Percentiles rank a stretch among this genome's conserved stretches.
Conservation (phyloP, 2,113 vertebrate genomes). For the Eira barbara region DNA sequence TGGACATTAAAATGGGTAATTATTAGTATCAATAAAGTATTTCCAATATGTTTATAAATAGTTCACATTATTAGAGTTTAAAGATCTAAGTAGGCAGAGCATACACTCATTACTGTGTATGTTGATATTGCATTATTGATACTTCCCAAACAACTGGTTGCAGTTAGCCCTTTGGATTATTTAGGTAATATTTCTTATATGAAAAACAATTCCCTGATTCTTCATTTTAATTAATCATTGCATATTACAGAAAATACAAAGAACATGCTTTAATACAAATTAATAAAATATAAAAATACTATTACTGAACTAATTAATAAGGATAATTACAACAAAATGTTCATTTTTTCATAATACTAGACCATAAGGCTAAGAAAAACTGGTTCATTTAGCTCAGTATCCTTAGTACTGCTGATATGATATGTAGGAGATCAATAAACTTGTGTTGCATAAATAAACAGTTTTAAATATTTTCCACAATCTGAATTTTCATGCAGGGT, state of each 20-base stretch:
- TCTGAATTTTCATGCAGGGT: background rate
- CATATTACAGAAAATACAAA: background rate
- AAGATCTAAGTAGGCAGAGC: background rate
- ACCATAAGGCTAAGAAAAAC: background rate
- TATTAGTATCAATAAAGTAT: background rate
- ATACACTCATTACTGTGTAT: background rate
- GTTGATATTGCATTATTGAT: background rate
- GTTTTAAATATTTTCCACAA: background rate
- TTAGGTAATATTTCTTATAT: background rate
- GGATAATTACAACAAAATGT: background rate
- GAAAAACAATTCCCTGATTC: background rate
- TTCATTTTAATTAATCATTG: background rate
- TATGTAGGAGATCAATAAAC: background rate
- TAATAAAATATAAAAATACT: background rate
- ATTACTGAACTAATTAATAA: background rate
- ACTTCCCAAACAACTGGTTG: background rate
- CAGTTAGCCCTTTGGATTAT: background rate
- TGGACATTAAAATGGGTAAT: background rate
- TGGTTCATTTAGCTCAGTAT: background rate
- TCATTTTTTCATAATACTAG: background rate
- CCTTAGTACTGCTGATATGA: background rate
- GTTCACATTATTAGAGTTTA: background rate
- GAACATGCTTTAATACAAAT: background rate
- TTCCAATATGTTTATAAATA: background rate
- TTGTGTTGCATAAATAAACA: background rate